Conservation (phyloP, 2,797 vertebrate species). For the Alcedo quadribrachys region DNA sequence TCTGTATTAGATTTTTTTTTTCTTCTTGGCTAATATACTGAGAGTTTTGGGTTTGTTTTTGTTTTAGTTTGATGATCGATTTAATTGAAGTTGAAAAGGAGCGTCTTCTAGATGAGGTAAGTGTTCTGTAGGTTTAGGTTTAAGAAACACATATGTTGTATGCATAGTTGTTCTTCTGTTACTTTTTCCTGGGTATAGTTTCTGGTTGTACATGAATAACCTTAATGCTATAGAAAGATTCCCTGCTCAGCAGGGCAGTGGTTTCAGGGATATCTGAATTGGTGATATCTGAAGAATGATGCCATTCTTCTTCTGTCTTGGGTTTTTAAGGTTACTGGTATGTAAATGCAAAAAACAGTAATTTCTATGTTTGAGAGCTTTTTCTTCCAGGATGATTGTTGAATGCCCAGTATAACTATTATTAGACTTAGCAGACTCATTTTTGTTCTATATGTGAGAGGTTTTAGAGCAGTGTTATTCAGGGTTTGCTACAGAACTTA, state of each 20-base stretch:
- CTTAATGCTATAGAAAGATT: neutral
- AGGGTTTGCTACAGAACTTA: neutral
- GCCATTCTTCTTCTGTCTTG: neutral
- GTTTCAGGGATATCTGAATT: neutral
- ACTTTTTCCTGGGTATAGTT: neutral
- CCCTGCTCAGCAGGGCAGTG: neutral
- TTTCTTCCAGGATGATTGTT: neutral
- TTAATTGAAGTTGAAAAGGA: slow-evolving; percentile 88
- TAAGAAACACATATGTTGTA: rapidly evolving
- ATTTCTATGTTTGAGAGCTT: neutral
- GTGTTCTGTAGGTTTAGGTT: neutral
- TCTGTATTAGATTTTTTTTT: neutral
- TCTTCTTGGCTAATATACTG: neutral
- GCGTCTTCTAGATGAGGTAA: slow-evolving; percentile 90
- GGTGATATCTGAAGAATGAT: neutral
- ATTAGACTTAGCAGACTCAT: neutral
- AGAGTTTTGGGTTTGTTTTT: neutral
- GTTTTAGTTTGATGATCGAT: slow-evolving; percentile 85
- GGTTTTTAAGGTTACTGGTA: neutral
- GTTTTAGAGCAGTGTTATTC: neutral
- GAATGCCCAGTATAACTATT: neutral
- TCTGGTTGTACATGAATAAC: neutral
- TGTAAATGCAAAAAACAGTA: neutral
- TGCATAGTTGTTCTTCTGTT: neutral
- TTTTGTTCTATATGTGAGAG: neutral